Base-by-base conservation (phyloP, 2,113 vertebrate genomes). In the Cyanoderma ruficeps region DNA sequence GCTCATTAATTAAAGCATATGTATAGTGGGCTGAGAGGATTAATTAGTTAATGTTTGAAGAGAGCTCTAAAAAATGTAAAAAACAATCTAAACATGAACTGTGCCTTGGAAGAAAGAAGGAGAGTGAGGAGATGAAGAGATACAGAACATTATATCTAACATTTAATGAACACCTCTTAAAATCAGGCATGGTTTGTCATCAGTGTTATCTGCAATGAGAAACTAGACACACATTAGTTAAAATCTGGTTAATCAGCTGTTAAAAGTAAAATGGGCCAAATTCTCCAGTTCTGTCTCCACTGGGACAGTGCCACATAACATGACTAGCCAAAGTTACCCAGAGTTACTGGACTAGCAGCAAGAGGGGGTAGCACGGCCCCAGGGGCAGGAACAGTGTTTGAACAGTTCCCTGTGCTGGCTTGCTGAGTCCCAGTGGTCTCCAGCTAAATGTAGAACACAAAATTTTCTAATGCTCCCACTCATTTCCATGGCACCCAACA, bases 1-100 rank as follows among this genome's bases (percentile, higher is more conserved):
- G 76, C 17, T 93, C 78, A 94, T 97, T 97, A 96, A 96, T 96
- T 96, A 87, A 95, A 96, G 77, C 89, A 78, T 87, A 95, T 93
- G 59, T 78, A 87, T 57, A 94, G 78, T 78, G 84, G 74, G 72
- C 49, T 94, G 79, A 57, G 49, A 94, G 70, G 65, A 94, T 94
- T 92, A 87, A 93, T 96, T 75, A 88, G 85, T 83, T 95, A 92
- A 94, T 84, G 31, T 76, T 90, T 92, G 79, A 64, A 89, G 74
- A 94, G 88, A 78, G 79, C 28, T 87, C 65, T 82, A 42, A 87
- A 95, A 96, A 87, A 93, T 53, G 37, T 57, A 47, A 88, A 83
- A 79, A 75, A 8, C 2, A 5, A 11, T 72, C 65, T 24, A 87
- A 82, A 86, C 60, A 61, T 20, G 37, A 92, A 53, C 1, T 6